Percentiles rank a stretch among this genome's conserved stretches.
These are phyloP conservation scores for Smutsia temminckii DNA, from an alignment of 2,797 vertebrate genomes.

Conservation along the genomic window DNA sequence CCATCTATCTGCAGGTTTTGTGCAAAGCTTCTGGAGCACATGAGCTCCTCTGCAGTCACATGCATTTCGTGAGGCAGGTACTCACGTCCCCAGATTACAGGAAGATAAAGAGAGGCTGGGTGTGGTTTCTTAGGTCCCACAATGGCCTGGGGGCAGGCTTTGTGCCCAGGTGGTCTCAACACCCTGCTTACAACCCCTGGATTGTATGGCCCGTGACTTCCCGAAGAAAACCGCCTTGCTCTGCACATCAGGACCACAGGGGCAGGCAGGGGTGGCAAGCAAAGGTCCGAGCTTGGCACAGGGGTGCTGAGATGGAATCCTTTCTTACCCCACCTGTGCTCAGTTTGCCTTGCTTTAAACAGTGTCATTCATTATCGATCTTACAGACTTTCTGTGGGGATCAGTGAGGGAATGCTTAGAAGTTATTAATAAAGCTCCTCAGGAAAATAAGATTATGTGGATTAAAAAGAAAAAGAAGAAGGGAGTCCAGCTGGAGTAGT, in stretches of 20 bases:
- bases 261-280: not conserved
- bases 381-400: not conserved
- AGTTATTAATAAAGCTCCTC: slow-evolving; percentile 10
- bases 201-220: not conserved
- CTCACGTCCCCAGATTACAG: not conserved
- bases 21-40: not conserved
- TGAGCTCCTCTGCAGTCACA: too few relatives aligned
- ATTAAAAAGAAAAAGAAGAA: not conserved
- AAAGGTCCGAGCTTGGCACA: not conserved
- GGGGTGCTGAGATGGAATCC: not conserved
- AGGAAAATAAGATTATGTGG: slow-evolving; percentile 45
- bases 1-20: not conserved
- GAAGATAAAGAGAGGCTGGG: not conserved
- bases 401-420: not conserved
- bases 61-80: not conserved
- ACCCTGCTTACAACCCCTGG: not conserved
- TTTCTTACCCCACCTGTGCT: not conserved
- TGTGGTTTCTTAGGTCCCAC: not conserved
- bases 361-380: not conserved
- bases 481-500: not conserved
- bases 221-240: not conserved
- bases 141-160: not conserved
- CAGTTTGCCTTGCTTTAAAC: not conserved
- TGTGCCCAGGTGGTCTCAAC: not conserved
- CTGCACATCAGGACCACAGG: too few relatives aligned